Evolutionary conservation across 1,140 invertebrate species (phyloP), one percentile per base, ranked within the genome.

Genomic region (Physella acuta): DNA sequence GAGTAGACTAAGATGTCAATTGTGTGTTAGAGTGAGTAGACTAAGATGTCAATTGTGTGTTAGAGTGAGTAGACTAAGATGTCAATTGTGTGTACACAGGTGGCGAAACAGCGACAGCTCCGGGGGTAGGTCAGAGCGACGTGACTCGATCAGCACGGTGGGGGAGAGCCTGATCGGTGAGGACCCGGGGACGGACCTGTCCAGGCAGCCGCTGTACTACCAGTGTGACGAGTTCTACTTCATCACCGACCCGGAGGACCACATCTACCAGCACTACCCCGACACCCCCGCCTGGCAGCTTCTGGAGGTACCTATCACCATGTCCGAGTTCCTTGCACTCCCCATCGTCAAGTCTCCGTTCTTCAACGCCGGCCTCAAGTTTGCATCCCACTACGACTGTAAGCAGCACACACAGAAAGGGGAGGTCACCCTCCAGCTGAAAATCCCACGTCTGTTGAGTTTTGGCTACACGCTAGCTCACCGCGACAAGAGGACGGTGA

Each of bases 211-310:
- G 33, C 75, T 79, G 31, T 78, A 69, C 24, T 84, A 82, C 76
- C 75, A 80, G 61, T 84, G 82, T 75, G 84, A 85, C 56, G 84
- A 85, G 68, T 85, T 85, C 60, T 85, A 85, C 74, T 88, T 88
- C 76, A 81, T 88, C 28, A 87, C 88, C 2, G 87, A 88, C 75
- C 87, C 87, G 1, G 85, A 87, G 68, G 82, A 86, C 39, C 79
- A 88, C 69, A 87, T 88, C 62, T 87, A 84, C 77, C 86, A 88
- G 24, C 88, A 88, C 75, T 88, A 84, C 71, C 88, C 88, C 0
- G 86, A 87, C 73, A 82, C 87, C 71, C 78, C 74, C 39, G 86
- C 84, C 73, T 88, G 88, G 88, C 88, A 88, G 81, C 82, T 88
- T 26, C 76, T 88, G 64, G 83, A 86, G 70, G 81, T 80, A 68